phyloP scores from a whole-genome alignment of 2,888 invertebrate genomes.

The Linnaemya vulpina region DNA sequence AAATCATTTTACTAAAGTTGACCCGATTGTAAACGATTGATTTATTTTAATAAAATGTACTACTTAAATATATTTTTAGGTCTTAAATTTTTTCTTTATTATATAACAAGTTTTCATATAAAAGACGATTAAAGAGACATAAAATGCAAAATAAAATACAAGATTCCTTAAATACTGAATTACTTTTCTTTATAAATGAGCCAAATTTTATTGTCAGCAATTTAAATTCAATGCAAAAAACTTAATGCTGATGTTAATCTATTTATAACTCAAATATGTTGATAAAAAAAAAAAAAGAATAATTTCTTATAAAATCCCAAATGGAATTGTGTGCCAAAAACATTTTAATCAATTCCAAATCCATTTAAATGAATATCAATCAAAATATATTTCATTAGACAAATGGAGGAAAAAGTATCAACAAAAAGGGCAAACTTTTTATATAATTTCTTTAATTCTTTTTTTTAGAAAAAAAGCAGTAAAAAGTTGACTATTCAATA shows the following conservation, averaged over 20 bases:
- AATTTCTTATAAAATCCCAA: conserved; percentile 2
- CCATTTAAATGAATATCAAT: conserved; percentile 53
- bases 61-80: too few relatives aligned
- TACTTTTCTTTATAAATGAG: neutral
- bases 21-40: too few relatives aligned
- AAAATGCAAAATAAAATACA: neutral
- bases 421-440: neutral
- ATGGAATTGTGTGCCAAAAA: neutral
- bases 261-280: conserved; percentile 7
- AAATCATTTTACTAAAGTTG: too few relatives aligned
- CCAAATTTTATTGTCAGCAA: neutral
- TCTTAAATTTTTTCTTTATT: too few relatives aligned
- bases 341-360: conserved; percentile 63
- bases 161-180: neutral
- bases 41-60: too few relatives aligned
- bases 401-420: neutral
- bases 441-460: conserved; percentile 16
- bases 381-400: conserved; percentile 38
- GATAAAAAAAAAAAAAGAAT: neutral
- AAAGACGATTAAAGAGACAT: too few relatives aligned
- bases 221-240: neutral
- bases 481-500: neutral
- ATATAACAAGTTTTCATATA: too few relatives aligned
- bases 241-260: conserved; percentile 16
- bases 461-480: conserved; percentile 2